Base-by-base conservation (phyloP, 2,888 invertebrate genomes). In the Euproctis similis region DNA sequence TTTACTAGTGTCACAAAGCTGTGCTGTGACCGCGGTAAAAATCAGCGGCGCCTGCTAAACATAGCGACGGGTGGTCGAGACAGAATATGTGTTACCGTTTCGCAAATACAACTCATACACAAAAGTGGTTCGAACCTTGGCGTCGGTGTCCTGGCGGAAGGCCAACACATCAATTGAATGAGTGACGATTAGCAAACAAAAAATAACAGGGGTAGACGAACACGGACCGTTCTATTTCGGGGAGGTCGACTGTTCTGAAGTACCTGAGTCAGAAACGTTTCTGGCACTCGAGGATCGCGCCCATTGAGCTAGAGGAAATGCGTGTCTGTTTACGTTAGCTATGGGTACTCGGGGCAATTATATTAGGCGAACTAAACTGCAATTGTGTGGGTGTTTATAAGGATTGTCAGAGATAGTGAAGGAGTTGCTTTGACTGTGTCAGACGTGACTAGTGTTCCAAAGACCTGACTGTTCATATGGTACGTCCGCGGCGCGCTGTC, bases 141-240 rank as follows among this genome's bases (percentile, higher is more conserved):
- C 65, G 65, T 59, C 59, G 49, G 48, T 61, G 58, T 68, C 66
- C 78, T 82, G 84, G 82, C 76, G 61, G 58, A 59, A 71, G 66
- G 77, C 82, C 82, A 84, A 73, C 52, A 44, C 37, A 56, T 58
- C 65, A 69, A 76, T 78, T 81, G 78, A 82, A 81, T 82, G 81
- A 78, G 71, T 76, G 77, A 78, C 73, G 77, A 75, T 76, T 68
- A 57, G 65, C 63, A 58, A 53, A 63, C 55, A 58, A 63, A 58
- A 61, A 67, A 72, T 68, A 68, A 72, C 58, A 67, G 69, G 65
- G 68, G 69, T 72, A 71, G 72, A 72, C 73, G 68, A 64, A 70
- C 72, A 72, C 56, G 62, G 62, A 64, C 58, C 59, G 50, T 52
- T 76, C 77, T 84, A 84, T 84, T 81, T 78, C 45, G 51, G 72